Percentiles rank a stretch among this genome's conserved stretches.
Evolutionary conservation across 2,113 vertebrate genomes (phyloP).

Genomic region (Seriola quinqueradiata): DNA sequence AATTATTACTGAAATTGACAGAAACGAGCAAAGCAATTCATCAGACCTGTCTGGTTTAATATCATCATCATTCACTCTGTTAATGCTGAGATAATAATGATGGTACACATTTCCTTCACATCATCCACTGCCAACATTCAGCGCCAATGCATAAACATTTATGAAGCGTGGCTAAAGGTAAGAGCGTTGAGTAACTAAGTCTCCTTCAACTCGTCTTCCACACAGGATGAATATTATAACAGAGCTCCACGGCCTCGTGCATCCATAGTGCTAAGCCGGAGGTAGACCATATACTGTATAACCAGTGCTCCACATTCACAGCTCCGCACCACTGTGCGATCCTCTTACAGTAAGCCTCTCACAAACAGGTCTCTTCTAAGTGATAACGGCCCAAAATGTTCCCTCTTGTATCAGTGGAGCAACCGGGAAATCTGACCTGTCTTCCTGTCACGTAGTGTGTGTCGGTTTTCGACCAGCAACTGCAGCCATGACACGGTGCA

Average conservation of each 20-base stretch:
- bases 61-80: neutral
- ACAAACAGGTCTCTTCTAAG: constrained; percentile 14
- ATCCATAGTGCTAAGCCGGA: constrained; percentile 11
- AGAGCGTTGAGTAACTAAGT: neutral
- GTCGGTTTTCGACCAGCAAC: neutral
- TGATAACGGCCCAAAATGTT: constrained; percentile 30
- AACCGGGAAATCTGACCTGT: constrained; percentile 2
- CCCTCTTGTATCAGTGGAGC: neutral
- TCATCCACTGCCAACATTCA: neutral
- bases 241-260: neutral
- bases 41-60: neutral
- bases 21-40: neutral
- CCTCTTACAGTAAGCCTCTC: constrained; percentile 50
- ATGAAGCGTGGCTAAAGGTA: neutral
- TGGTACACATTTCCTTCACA: neutral
- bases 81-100: neutral
- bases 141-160: neutral
- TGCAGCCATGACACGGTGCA: fast-evolving
- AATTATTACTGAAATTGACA: too few relatives aligned
- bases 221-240: neutral
- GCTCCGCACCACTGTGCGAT: constrained; percentile 18
- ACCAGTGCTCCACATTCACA: constrained; percentile 6
- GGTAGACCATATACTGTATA: neutral
- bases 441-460: neutral
- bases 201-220: neutral